Evolutionary conservation across 1,140 invertebrate species (phyloP), one percentile per base, ranked within the genome.

Genomic region (Micrasema longulum): DNA sequence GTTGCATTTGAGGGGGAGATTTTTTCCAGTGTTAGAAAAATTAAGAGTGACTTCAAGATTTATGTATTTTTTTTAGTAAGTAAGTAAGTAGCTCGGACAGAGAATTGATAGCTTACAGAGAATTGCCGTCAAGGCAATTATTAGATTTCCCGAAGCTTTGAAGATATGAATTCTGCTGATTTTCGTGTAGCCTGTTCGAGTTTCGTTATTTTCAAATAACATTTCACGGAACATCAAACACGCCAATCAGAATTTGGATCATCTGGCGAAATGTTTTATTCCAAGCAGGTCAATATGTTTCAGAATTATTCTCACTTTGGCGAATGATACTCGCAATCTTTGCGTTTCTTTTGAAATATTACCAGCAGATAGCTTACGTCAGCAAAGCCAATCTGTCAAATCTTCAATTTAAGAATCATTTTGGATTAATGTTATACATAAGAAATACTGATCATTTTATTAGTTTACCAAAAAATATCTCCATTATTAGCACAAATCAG

Each of bases 211-310:
- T 67, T 67, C 65, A 67, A 62, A 69, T 68, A 69, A 65, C 36
- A 70, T 73, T 69, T 65, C 35, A 69, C 35, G 72, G 72, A 73
- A 69, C 72, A 73, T 73, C 72, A 66, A 45, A 55, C 60, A 50
- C 62, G 72, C 66, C 72, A 36, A 47, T 65, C 50, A 57, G 47
- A 63, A 31, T 73, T 66, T 65, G 26, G 23, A 47, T 45, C 38
- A 48, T 64, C 36, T 60, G 55, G 55, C 16, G 1, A 60, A 41
- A 31, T 14, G 35, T 60, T 60, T 60, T 60, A 41, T 60, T 38
- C 36, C 35, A 1, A 38, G 38, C 36, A 35, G 55, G 55, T 60
- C 55, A 60, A 60, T 60, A 60, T 60, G 55, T 36, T 60, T n/a
- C 16, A 16, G 1, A 11, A 52, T 22, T 52, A 52, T 52, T 52